Evolutionary conservation across 2,113 vertebrate genomes (phyloP), one percentile per base, ranked within the genome.

Genomic region (Seriola dumerili): DNA sequence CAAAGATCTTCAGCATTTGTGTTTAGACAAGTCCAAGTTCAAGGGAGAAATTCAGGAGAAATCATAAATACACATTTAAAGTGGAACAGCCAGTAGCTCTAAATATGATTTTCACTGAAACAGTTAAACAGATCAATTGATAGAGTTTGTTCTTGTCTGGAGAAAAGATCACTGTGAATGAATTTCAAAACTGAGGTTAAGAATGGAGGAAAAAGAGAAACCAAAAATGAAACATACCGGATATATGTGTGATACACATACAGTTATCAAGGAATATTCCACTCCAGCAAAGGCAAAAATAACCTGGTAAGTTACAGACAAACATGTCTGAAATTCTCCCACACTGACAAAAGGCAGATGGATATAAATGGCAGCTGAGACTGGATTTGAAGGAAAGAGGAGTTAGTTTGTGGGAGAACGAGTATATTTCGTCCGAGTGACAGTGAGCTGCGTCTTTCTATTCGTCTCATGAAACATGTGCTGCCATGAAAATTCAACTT

Each of bases 271-370:
- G 40, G 48, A 34, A 38, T 57, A 32, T 48, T 29, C 54, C 6
- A 58, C 25, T 32, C 4, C 21, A 16, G 17, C 13, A 38, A 57
- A 72, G 5, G 44, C 14, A 55, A 23, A 64, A 44, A 54, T 1
- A 29, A 58, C 46, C 80, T 16, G 4, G 3, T 25, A 65, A 21
- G 36, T 58, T 63, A 25, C 48, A 55, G 10, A 70, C 73, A 70
- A 76, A 81, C 13, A 58, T 68, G 29, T 29, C 29, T 29, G 29
- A 29, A 29, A 29, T 64, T 77, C 67, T 86, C 72, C 76, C 65
- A 68, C 61, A 69, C 69, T 67, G 21, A 55, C 29, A 52, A 80
- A 75, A 76, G 13, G 12, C n/a, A 3, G 54, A 21, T 2, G 72
- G 52, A 57, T 75, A 81, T 48, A 63, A 76, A 78, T 52, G 42